A percentile compares a stretch with the other conserved stretches of the same genome.
phyloP scores from a whole-genome alignment of 2,888 invertebrate genomes.

The Drosophila sordidula region DNA sequence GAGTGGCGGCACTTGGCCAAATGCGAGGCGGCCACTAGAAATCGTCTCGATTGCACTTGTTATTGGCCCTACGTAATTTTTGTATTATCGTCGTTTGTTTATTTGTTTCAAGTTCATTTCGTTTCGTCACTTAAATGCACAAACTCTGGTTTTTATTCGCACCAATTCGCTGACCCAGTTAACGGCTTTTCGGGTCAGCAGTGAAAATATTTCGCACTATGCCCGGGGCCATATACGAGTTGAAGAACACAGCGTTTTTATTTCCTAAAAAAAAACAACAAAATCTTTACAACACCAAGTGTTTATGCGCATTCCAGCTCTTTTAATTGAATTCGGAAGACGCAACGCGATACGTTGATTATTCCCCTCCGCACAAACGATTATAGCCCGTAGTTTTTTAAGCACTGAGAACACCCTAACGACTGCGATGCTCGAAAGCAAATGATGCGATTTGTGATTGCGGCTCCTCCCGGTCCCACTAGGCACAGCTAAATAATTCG shows the following conservation, averaged over 20 bases:
- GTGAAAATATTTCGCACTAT: slow-evolving; percentile 8
- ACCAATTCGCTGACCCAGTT: slow-evolving; percentile 54
- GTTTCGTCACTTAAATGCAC: slow-evolving; percentile 33
- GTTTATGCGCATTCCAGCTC: slow-evolving; percentile 34
- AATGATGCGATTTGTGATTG: slow-evolving; percentile 66
- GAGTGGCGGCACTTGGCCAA: slow-evolving; percentile 25
- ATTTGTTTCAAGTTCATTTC: slow-evolving; percentile 52
- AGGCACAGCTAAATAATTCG: slow-evolving; percentile 46
- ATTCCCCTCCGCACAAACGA: slow-evolving; percentile 8
- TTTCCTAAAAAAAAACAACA: background rate
- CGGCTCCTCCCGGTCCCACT: slow-evolving; percentile 31
- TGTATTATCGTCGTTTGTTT: slow-evolving; percentile 31
- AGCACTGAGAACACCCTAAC: slow-evolving; percentile 48
- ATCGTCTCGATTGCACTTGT: slow-evolving; percentile 41
- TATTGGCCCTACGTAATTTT: slow-evolving; percentile 7
- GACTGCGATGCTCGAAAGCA: slow-evolving; percentile 64
- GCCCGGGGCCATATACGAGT: slow-evolving; percentile 1
- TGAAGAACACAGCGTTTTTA: too few species aligned
- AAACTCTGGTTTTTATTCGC: slow-evolving; percentile 4
- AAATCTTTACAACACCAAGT: background rate
- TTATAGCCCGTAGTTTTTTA: slow-evolving; percentile 2
- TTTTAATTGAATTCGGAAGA: slow-evolving; percentile 40
- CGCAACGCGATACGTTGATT: slow-evolving; percentile 3
- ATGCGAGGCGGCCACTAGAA: slow-evolving; percentile 13
- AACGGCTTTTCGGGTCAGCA: slow-evolving; percentile 55